Percentiles rank a stretch among this genome's conserved stretches.
Conservation (phyloP, 2,113 vertebrate species). For the Passer domesticus region DNA sequence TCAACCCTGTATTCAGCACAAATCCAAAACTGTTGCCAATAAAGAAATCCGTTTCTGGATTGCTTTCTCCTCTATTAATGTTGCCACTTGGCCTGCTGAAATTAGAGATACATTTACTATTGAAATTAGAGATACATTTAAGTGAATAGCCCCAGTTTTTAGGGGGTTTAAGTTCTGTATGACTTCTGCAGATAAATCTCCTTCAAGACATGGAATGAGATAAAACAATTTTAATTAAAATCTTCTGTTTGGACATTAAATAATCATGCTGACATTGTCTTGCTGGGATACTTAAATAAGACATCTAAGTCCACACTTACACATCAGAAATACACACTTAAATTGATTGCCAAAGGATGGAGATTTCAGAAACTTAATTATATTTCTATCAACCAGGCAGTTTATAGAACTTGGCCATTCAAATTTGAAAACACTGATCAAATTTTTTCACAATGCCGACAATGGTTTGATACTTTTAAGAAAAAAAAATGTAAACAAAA, state of each 20-base stretch:
- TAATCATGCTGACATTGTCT: background rate
- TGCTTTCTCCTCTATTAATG: background rate
- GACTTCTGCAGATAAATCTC: background rate
- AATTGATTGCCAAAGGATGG: background rate
- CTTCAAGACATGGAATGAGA: background rate
- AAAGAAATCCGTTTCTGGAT: background rate
- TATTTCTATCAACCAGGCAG: background rate
- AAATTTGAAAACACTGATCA: background rate
- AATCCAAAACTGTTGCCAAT: background rate
- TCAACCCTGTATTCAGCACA: background rate
- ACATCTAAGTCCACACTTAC: background rate
- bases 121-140: background rate
- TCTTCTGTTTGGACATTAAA: background rate
- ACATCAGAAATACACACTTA: background rate
- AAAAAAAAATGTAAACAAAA: background rate
- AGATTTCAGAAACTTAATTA: background rate
- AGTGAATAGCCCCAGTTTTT: background rate
- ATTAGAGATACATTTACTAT: no score
- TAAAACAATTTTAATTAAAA: background rate
- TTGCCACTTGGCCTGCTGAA: background rate
- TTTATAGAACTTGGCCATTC: background rate
- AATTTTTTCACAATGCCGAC: background rate
- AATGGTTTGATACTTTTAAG: background rate
- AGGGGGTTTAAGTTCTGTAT: background rate
- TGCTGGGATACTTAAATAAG: background rate